These are phyloP conservation scores for Papilio gigon DNA, from an alignment of 2,888 invertebrate genomes.

Conservation along the genomic window DNA sequence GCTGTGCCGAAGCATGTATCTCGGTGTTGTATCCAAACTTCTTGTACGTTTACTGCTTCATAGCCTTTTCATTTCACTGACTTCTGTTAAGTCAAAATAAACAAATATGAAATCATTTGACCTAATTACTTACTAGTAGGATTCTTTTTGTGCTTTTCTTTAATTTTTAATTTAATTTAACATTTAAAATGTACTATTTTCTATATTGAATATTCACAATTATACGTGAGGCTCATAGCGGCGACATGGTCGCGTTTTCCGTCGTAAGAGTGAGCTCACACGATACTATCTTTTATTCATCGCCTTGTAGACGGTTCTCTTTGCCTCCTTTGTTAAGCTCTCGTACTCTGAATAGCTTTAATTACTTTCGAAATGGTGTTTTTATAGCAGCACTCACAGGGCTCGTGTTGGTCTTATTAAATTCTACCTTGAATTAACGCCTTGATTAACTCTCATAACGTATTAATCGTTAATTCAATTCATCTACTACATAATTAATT, in stretches of 20 bases:
- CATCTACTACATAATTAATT: slow-evolving; percentile 11
- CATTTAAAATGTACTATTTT: not conserved
- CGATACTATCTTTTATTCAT: slow-evolving; percentile 69
- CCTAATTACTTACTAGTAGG: no score
- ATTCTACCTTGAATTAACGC: slow-evolving; percentile 36
- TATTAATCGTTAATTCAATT: slow-evolving; percentile 30
- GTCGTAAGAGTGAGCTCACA: slow-evolving; percentile 56
- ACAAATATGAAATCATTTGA: no score
- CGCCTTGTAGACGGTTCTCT: slow-evolving; percentile 53
- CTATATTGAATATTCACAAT: slow-evolving; percentile 14
- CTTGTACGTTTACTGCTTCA: no score
- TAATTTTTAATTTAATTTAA: no score
- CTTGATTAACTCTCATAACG: slow-evolving; percentile 30
- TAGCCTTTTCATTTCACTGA: no score
- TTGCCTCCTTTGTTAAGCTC: slow-evolving; percentile 57
- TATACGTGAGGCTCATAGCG: not conserved
- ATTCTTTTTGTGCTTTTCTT: no score
- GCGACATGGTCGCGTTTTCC: slow-evolving; percentile 23
- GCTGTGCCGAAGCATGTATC: no score
- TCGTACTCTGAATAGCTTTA: slow-evolving; percentile 60
- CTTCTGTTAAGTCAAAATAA: no score
- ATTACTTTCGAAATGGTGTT: slow-evolving; percentile 56
- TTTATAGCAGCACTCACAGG: slow-evolving; percentile 40
- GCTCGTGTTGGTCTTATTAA: slow-evolving; percentile 41
- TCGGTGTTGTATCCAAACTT: no score